Evolutionary conservation across 2,888 invertebrate species (phyloP), one percentile per base, ranked within the genome.

Genomic region (Lasioglossum zephyrum): DNA sequence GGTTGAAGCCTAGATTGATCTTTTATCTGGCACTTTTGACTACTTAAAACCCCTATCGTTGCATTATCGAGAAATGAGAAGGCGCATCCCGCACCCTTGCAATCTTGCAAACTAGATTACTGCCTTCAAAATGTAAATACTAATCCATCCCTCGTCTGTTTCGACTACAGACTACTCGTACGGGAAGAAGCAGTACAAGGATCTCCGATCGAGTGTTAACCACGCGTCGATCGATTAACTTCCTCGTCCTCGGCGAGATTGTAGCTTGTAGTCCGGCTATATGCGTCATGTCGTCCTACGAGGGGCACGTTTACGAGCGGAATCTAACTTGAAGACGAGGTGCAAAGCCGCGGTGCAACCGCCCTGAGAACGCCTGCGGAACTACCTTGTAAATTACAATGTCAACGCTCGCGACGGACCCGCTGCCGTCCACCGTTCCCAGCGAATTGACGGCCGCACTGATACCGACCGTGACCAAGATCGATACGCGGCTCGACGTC

Each of bases 381-480:
- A 82, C 60, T 81, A 22, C 22, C 53, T 73, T 73, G 53, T 36
- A 66, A 84, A 82, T 82, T 90, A 93, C 91, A 90, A 94, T 94
- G 94, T 93, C 94, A 90, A 91, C 92, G 84, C 84, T 92, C 88
- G 91, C 89, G 78, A 91, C 92, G 78, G 93, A 94, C 77, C 73
- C 91, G 75, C 60, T 93, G 76, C 85, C 91, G 77, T 90, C 91
- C 89, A 91, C 92, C 86, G 90, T 92, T 84, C 89, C 89, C 76
- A 93, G 87, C 82, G 93, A 93, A 89, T 87, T 93, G 87, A 93
- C 92, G 81, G 93, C 92, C 85, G 92, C 91, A 63, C 91, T 94
- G 72, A 88, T 93, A 87, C 93, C 94, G 77, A 92, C 93, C 73
- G 92, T 93, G 77, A 92, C 93, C 86, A 92, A 92, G 83, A 91